Conservation (phyloP, 2,113 vertebrate species). For the Tachycineta bicolor region DNA sequence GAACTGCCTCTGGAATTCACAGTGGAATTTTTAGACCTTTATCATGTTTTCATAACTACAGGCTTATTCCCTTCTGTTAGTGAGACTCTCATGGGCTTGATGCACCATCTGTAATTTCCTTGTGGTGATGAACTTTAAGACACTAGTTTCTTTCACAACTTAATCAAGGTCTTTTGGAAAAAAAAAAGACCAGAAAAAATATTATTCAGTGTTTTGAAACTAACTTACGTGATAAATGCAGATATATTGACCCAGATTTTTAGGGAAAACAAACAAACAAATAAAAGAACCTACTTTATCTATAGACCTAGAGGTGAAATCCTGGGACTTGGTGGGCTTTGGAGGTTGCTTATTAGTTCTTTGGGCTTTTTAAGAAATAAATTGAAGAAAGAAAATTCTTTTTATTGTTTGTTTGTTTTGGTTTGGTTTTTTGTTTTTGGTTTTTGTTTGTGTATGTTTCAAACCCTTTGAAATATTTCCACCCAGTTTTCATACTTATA, state of each 20-base stretch:
- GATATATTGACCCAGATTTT: neutral
- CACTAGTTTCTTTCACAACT: neutral
- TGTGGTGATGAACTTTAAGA: conserved; percentile 16
- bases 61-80: neutral
- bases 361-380: neutral
- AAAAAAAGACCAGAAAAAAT: neutral
- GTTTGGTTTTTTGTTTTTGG: neutral
- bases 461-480: neutral
- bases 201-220: neutral
- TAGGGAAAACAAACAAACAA: neutral
- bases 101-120: conserved; percentile 34
- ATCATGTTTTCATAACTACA: neutral
- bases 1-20: neutral
- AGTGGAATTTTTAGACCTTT: conserved; percentile 14
- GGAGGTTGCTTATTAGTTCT: neutral
- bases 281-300: neutral
- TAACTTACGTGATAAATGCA: neutral
- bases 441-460: neutral
- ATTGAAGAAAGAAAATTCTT: neutral
- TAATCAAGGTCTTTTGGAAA: neutral
- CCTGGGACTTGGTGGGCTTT: neutral
- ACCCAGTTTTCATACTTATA: neutral
- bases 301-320: neutral
- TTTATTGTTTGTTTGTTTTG: too few relatives aligned
- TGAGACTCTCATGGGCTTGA: neutral